Evolutionary conservation across 2,888 invertebrate genomes (phyloP).

Genomic region (Crematogaster levior): DNA sequence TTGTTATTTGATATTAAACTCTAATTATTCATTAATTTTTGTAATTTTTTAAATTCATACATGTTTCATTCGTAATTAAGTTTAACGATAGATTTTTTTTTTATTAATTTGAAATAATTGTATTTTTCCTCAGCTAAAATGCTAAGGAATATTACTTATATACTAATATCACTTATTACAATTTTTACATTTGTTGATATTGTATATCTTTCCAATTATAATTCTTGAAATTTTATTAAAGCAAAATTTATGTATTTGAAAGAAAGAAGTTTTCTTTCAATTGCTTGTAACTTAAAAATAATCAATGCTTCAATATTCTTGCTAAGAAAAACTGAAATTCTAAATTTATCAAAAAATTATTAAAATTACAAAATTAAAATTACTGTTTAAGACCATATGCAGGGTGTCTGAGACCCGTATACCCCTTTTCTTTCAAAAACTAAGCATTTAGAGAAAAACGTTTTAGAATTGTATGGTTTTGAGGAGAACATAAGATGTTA

Average conservation of each 20-base stretch:
- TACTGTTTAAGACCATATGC: no score
- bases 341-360: neutral
- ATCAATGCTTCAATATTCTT: neutral
- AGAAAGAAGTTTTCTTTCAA: neutral
- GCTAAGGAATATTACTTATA: neutral
- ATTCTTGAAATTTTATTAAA: slow-evolving; percentile 1
- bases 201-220: neutral
- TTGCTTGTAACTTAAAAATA: neutral
- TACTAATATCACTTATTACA: neutral
- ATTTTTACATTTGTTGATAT: neutral
- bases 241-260: neutral
- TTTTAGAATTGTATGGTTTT: no score
- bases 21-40: neutral
- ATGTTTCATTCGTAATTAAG: neutral
- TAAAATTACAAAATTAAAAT: neutral
- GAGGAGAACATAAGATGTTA: no score
- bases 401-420: no score
- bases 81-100: neutral
- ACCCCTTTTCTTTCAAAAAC: no score
- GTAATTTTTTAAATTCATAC: neutral
- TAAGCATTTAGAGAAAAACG: no score
- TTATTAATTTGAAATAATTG: neutral
- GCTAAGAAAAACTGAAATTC: neutral
- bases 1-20: neutral
- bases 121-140: neutral